Conservation (phyloP, 2,113 vertebrate genomes). For the Echinops telfairi region DNA sequence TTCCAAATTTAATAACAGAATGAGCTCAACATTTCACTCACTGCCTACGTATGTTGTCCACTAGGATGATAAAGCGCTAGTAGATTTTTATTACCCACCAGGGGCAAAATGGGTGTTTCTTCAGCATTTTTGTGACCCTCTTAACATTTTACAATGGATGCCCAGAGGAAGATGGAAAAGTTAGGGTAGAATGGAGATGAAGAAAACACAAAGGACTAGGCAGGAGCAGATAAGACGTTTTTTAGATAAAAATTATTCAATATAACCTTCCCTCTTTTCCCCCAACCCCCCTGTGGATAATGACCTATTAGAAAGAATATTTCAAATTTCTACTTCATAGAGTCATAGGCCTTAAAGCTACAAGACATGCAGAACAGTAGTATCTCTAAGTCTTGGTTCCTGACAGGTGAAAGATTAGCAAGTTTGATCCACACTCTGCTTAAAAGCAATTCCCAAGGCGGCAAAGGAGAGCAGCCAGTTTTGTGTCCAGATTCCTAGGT, state of each 20-base stretch:
- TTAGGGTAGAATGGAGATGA: constrained; percentile 59
- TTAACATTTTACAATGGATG: constrained; percentile 72
- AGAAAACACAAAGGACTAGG: constrained; percentile 66
- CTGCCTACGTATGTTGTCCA: constrained; percentile 76
- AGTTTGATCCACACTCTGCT: neutral
- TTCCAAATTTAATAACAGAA: constrained; percentile 54
- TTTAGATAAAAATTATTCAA: constrained; percentile 68
- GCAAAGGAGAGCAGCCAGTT: neutral
- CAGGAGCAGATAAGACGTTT: neutral
- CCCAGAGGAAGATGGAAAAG: constrained; percentile 71
- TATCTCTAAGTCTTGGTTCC: constrained; percentile 14
- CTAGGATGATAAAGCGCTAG: constrained; percentile 82
- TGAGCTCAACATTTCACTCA: constrained; percentile 72
- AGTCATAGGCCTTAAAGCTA: constrained; percentile 59
- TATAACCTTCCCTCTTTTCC: neutral
- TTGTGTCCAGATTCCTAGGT: neutral
- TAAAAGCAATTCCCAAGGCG: neutral
- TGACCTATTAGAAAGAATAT: constrained; percentile 61
- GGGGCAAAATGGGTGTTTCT: constrained; percentile 80
- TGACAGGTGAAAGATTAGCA: constrained; percentile 6
- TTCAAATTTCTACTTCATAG: constrained; percentile 66
- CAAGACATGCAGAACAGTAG: constrained; percentile 61
- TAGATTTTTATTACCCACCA: constrained; percentile 83
- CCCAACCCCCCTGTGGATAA: constrained; percentile 4
- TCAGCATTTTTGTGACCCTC: constrained; percentile 68